A percentile compares a stretch with the other conserved stretches of the same genome.
Evolutionary conservation across 2,888 invertebrate species (phyloP).

Genomic region (Cataglyphis cursor): DNA sequence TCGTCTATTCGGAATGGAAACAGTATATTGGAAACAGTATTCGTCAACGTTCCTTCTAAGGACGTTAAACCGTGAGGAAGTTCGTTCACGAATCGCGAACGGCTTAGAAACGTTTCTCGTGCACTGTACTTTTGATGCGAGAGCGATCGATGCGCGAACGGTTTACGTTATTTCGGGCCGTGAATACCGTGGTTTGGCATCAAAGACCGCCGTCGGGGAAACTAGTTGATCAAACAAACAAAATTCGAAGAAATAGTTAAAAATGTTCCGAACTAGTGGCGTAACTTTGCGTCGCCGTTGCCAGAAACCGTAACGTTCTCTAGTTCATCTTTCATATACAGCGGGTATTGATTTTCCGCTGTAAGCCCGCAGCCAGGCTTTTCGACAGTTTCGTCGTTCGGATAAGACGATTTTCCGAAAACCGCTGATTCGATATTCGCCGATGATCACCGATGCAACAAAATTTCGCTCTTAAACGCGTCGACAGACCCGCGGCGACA

Average conservation of each 20-base stretch:
- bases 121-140: conserved; percentile 57
- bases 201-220: conserved; percentile 45
- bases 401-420: conserved; percentile 33
- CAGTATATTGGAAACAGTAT: conserved; percentile 43
- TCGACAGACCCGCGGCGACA: not conserved
- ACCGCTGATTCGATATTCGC: conserved; percentile 25
- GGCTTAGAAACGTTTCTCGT: conserved; percentile 53
- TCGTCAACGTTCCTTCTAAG: conserved; percentile 55
- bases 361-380: conserved; percentile 15
- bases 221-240: conserved; percentile 58
- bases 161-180: conserved; percentile 46
- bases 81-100: conserved; percentile 39
- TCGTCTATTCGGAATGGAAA: conserved; percentile 38
- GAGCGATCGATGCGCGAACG: conserved; percentile 54
- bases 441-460: not conserved
- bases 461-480: conserved; percentile 4
- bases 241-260: conserved; percentile 58
- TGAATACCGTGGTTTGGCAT: conserved; percentile 44
- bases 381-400: conserved; percentile 44
- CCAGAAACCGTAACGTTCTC: conserved; percentile 47
- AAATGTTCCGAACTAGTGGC: conserved; percentile 15
- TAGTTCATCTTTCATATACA: conserved; percentile 37
- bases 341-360: conserved; percentile 42
- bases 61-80: conserved; percentile 51
- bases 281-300: conserved; percentile 48